These are phyloP conservation scores for Seriola rivoliana DNA, from an alignment of 2,113 vertebrate species.

Conservation along the genomic window DNA sequence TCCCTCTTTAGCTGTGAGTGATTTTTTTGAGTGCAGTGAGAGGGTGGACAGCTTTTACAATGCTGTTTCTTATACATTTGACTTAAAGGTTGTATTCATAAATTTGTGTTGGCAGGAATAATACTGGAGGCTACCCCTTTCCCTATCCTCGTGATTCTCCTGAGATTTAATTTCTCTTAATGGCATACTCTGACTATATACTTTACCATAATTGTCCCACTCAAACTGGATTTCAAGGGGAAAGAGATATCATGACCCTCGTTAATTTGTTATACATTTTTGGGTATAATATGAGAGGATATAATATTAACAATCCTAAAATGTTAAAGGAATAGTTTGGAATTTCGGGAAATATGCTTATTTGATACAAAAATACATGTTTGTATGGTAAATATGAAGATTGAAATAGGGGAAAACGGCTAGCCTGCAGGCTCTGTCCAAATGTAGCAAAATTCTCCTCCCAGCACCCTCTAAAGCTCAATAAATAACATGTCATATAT, in stretches of 20 bases:
- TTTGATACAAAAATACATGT: not conserved
- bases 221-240: conserved; percentile 6
- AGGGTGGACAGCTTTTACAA: conserved; percentile 32
- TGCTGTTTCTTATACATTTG: conserved; percentile 17
- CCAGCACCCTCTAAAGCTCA: not conserved
- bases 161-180: conserved; percentile 4
- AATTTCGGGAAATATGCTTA: not conserved
- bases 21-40: conserved; percentile 46
- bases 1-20: conserved; percentile 53
- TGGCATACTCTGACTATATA: not conserved
- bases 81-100: conserved; percentile 13
- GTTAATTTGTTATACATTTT: not conserved
- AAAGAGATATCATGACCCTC: not conserved
- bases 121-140: not conserved
- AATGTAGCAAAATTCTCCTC: not conserved
- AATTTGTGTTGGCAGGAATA: conserved; percentile 6
- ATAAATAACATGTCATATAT: too few relatives aligned
- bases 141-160: not conserved
- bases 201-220: not conserved
- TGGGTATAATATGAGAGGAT: not conserved
- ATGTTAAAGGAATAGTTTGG: not conserved
- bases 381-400: not conserved
- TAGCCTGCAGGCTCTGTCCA: not conserved
- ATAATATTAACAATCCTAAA: not conserved
- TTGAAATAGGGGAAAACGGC: not conserved